phyloP scores from a whole-genome alignment of 2,888 invertebrate species.

The Aproaerema taeniolella region DNA sequence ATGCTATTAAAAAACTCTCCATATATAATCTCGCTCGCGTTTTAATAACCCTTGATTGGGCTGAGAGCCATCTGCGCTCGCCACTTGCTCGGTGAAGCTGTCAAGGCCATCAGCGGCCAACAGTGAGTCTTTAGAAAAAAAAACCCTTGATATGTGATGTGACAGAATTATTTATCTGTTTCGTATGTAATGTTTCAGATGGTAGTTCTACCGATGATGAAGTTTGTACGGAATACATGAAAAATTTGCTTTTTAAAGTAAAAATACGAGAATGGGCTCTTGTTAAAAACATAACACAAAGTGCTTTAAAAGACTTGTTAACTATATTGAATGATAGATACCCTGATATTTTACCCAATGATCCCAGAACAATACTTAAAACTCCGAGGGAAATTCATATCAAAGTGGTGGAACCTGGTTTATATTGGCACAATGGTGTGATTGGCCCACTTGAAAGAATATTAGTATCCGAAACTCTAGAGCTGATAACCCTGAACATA shows the following conservation, averaged over 20 bases:
- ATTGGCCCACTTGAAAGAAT: slow-evolving; percentile 1
- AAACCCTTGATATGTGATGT: too few species aligned
- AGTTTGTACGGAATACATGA: slow-evolving; percentile 7
- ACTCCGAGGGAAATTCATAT: slow-evolving; percentile 1
- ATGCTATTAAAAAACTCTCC: too few species aligned
- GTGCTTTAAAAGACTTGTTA: slow-evolving; percentile 7
- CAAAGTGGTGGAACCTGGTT: slow-evolving; percentile 1
- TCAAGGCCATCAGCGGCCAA: too few species aligned
- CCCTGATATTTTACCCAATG: slow-evolving; percentile 4
- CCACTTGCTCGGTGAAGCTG: too few species aligned
- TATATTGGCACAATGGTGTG: slow-evolving; percentile 1
- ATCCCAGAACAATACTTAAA: slow-evolving; percentile 5
- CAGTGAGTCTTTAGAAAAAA: too few species aligned
- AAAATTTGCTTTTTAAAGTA: slow-evolving; percentile 5
- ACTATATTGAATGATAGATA: slow-evolving; percentile 3
- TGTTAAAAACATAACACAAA: not conserved
- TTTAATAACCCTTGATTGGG: too few species aligned
- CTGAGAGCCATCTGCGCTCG: too few species aligned
- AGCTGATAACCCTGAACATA: not conserved
- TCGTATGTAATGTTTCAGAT: too few species aligned
- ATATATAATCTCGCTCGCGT: too few species aligned
- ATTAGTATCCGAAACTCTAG: not conserved
- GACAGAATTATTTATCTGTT: too few species aligned
- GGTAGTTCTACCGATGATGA: slow-evolving; percentile 7
- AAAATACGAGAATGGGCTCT: slow-evolving; percentile 2